Evolutionary conservation across 1,140 invertebrate species (phyloP), one percentile per base, ranked within the genome.

Genomic region (Sminthurides bifidus): DNA sequence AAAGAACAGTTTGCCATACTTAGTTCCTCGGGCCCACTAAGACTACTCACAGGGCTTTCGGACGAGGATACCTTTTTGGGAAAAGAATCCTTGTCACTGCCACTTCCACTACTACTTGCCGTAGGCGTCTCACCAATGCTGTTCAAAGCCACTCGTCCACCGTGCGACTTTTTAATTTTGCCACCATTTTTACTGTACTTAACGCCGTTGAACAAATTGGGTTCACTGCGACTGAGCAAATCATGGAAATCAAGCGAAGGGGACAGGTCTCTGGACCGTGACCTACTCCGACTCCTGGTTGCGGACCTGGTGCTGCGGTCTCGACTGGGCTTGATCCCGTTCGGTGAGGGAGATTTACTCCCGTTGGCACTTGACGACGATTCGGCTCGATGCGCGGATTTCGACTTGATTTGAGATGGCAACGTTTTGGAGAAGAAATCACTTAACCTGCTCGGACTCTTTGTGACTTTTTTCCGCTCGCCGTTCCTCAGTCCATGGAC

Each of bases 31-130:
- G 50, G 50, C 6, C 50, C 50, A 52, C 54, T 56, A 17, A 56
- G 24, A 29, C 44, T 50, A 51, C 54, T 56, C 33, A 56, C 31
- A 3, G 54, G 54, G 30, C 54, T 56, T 14, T 56, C 54, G 15
- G 54, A 56, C 4, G 35, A 31, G 41, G 41, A 48, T 10, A 43
- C 6, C 15, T 15, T 35, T 6, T 48, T 48, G 43, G 17, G 14
- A 5, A 27, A 10, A 3, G 21, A 8, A 17, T 49, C 6, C 29
- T 43, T 29, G 10, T 46, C 52, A 54, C 52, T 56, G 6, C 45
- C 54, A 49, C 54, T 56, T 29, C 44, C 45, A 23, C 29, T 35
- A 17, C 44, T 49, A 37, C 54, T 8, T 4, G 14, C 8, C 3
- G 12, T 40, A 8, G 6, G 6, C 2, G 45, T 44, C 8, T 40